Base-by-base conservation (phyloP, 2,888 invertebrate genomes). In the Chesias legatella region DNA sequence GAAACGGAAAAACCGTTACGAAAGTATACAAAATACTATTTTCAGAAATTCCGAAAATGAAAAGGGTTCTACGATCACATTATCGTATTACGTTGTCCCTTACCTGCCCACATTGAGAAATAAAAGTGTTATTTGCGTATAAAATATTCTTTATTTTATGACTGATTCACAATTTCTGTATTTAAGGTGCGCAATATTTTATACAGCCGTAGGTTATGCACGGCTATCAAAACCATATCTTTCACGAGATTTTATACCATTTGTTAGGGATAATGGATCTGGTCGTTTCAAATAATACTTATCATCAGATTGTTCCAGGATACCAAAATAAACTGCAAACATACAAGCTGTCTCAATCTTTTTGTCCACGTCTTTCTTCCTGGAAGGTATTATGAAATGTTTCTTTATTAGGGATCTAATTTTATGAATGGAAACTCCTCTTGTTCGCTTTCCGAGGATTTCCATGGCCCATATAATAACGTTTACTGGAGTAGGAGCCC, bases 41-140 rank as follows among this genome's bases (percentile, higher is more conserved):
- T 7, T 22, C 22, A 11, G 10, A 2, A 10, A 10, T 28, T 28
- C 11, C 10, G 6, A 25, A 33, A 39, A 32, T 32, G 8, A 38
- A 48, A 95, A 30, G 28, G 21, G 33, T 34, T 41, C 22, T 10
- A 28, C 17, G 24, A 36, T 39, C 20, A 27, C 33, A 28, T 31
- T 41, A 31, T 30, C 10, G 30, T 33, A 34, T 32, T 31, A 31
- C 29, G 27, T 27, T 21, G 17, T 23, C 27, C 23, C 10, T 31
- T 32, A 30, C 35, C 27, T 32, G 23, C 95, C 90, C 95, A 96
- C 57, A 96, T 36, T 31, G 32, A 36, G 36, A 36, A 43, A 36
- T 36, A 37, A 43, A 43, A 36, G 39, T 24, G 31, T 20, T 24
- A 34, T 51, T 35, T 29, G 27, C 24, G 29, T 25, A 28, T 32